phyloP scores from a whole-genome alignment of 2,113 vertebrate species.

The Philantomba maxwellii region DNA sequence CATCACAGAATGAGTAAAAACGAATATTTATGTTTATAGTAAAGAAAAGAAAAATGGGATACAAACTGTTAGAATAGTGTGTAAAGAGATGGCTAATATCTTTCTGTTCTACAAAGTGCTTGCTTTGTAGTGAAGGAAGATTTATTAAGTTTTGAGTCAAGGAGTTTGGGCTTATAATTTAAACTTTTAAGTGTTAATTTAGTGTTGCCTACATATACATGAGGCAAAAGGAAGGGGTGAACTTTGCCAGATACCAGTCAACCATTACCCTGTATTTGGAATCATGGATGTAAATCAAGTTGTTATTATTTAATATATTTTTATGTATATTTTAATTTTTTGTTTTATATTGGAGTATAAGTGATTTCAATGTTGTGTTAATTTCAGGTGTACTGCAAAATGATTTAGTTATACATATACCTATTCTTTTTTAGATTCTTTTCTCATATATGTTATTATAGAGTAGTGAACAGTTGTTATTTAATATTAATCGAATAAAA shows the following conservation, averaged over 20 bases:
- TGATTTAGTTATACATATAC: neutral
- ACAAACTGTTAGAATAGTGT: neutral
- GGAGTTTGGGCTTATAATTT: neutral
- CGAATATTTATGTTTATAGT: neutral
- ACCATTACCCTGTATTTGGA: slow-evolving; percentile 1
- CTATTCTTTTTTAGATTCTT: neutral
- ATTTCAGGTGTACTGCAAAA: neutral
- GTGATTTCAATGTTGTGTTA: neutral
- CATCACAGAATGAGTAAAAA: neutral
- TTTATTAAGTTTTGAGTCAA: neutral
- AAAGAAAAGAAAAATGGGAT: neutral
- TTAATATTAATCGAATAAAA: slow-evolving; percentile 22
- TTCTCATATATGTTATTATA: neutral
- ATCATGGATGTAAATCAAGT: neutral
- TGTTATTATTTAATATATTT: slow-evolving; percentile 5
- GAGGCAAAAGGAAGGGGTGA: neutral
- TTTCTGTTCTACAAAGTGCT: neutral
- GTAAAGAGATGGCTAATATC: neutral
- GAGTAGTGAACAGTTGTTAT: neutral
- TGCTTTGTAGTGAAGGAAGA: neutral
- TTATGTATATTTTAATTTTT: neutral
- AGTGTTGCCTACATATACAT: neutral
- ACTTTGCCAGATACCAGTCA: neutral
- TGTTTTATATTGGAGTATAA: neutral
- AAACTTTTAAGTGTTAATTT: neutral